Evolutionary conservation across 2,888 invertebrate species (phyloP).

Genomic region (Eupithecia exiguata): DNA sequence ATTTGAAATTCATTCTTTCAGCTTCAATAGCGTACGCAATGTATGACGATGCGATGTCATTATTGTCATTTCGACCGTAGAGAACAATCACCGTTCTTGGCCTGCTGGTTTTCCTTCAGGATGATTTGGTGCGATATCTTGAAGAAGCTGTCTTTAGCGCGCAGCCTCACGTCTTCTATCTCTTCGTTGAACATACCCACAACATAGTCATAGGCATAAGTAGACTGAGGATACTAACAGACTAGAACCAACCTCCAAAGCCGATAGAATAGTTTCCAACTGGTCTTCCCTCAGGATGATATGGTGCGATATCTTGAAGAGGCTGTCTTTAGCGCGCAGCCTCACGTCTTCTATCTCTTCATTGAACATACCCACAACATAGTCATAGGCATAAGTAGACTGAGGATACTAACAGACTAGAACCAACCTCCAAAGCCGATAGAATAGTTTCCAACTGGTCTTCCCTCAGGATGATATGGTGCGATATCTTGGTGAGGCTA

Average conservation of each 20-base stretch:
- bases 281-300: conserved; percentile 97
- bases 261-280: conserved; percentile 96
- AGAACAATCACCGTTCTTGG: no score
- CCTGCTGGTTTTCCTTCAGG: conserved; percentile 97
- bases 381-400: conserved; percentile 93
- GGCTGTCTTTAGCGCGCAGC: conserved; percentile 96
- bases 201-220: conserved; percentile 96
- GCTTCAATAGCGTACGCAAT: no score
- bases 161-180: conserved; percentile 97
- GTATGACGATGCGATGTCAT: no score
- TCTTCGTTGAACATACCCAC: conserved; percentile 98
- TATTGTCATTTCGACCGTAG: no score
- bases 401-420: neutral
- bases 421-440: conserved; percentile 91
- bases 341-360: conserved; percentile 99
- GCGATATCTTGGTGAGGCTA: conserved; percentile 94
- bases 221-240: neutral
- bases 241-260: conserved; percentile 87
- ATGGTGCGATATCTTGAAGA: conserved; percentile 94
- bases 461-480: conserved; percentile 94
- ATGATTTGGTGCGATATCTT: conserved; percentile 94
- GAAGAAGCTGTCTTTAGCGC: conserved; percentile 96
- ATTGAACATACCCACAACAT: conserved; percentile 99
- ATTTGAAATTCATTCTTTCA: no score
- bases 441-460: conserved; percentile 98